phyloP scores from a whole-genome alignment of 2,888 invertebrate genomes.

The Gymnoscelis rufifasciata region DNA sequence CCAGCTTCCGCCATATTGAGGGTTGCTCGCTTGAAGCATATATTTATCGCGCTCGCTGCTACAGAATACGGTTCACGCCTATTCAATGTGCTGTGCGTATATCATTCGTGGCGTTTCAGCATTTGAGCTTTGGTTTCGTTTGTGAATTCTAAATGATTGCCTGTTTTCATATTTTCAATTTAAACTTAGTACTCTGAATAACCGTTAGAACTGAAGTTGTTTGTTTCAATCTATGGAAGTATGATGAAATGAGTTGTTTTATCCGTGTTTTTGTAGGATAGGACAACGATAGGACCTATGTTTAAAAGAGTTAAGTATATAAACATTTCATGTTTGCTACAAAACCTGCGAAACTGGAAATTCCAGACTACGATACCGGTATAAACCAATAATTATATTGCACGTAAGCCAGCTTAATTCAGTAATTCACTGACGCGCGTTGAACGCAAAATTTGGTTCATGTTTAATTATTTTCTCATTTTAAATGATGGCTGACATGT shows the following conservation, averaged over 20 bases:
- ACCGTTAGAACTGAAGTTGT: too few relatives aligned
- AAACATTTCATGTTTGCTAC: neutral
- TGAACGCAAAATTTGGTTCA: slow-evolving; percentile 13
- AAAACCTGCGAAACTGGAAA: slow-evolving; percentile 1
- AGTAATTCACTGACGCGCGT: slow-evolving; percentile 11
- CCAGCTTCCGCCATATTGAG: slow-evolving; percentile 41
- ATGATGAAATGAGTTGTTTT: too few relatives aligned
- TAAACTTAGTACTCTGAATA: neutral
- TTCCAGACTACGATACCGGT: neutral
- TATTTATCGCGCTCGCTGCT: slow-evolving; percentile 27
- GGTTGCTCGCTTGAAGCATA: slow-evolving; percentile 30
- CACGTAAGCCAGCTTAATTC: slow-evolving; percentile 4
- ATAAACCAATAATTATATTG: slow-evolving; percentile 14
- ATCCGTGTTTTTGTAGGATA: too few relatives aligned
- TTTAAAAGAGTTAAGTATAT: too few relatives aligned
- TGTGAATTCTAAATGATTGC: slow-evolving; percentile 2
- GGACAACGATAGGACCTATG: too few relatives aligned
- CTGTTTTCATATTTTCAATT: neutral
- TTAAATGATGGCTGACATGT: slow-evolving; percentile 14
- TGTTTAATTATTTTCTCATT: slow-evolving; percentile 18
- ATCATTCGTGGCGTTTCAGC: slow-evolving; percentile 9
- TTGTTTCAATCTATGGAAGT: too few relatives aligned
- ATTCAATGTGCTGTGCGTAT: slow-evolving; percentile 11
- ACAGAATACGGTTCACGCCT: slow-evolving; percentile 19
- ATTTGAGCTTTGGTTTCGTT: slow-evolving; percentile 4